Base-by-base conservation (phyloP, 2,888 invertebrate genomes). In the Copidosoma aretas region DNA sequence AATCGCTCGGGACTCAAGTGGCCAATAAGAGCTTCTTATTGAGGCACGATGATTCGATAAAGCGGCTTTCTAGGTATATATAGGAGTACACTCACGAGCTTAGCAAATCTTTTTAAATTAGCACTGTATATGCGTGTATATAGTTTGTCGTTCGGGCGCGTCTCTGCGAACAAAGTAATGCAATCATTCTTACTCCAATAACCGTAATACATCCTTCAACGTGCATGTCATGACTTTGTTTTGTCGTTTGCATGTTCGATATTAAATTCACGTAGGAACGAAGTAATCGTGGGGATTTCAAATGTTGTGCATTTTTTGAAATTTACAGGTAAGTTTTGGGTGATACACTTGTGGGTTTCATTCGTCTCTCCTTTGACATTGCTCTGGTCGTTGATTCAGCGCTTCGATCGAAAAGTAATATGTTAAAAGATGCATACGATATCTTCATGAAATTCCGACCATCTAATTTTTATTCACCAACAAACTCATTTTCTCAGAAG, bases 31-130 rank as follows among this genome's bases (percentile, higher is more conserved):
- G 64, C 64, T 43, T 54, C 62, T 69, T 64, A 67, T 69, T 71
- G 65, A 64, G 59, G 71, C 67, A 68, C 71, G 68, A 69, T 71
- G 64, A 69, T 69, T 71, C 43, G 66, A 71, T 71, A 64, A 64
- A 68, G 64, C 4, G 61, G 49, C 61, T 61, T 58, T 54, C 58
- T 52, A 56, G 46, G 41, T 67, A 65, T 64, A 24, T 64, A 32
- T 32, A 32, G 32, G 32, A 32, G 32, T 32, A 32, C n/a, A n/a
- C n/a, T n/a, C n/a, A n/a, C 32, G 32, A 60, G 46, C 71, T 64
- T 60, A 64, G 63, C 68, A 60, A 71, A 71, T 71, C 66, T 71
- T 71, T 68, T 71, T 71, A 66, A 68, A 68, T 68, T 60, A 68
- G 66, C 63, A 66, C 66, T 68, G 66, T 32, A 8, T 66, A 58